phyloP scores from a whole-genome alignment of 2,797 vertebrate genomes.

The Moxostoma hubbsi region DNA sequence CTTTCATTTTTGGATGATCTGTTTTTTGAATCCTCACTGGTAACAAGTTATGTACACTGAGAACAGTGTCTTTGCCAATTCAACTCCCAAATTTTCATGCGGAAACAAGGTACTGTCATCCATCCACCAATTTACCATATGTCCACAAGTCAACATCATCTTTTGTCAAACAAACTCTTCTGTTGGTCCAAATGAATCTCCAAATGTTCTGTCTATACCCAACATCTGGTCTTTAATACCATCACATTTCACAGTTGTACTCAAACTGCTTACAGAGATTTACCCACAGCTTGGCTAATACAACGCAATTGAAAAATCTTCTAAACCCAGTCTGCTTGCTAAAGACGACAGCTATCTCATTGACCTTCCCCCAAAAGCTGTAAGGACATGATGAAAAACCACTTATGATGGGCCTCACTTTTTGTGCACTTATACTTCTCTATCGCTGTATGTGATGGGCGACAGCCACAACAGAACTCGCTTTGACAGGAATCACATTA shows the following conservation, averaged over 20 bases:
- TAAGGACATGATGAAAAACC: slow-evolving; percentile 48
- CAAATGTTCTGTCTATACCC: neutral
- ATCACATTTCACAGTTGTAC: neutral
- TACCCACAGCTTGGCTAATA: slow-evolving; percentile 1
- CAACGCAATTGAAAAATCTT: neutral
- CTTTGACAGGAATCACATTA: slow-evolving; percentile 49
- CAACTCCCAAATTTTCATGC: neutral
- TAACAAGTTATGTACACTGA: neutral
- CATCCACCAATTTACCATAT: neutral
- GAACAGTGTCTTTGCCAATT: neutral
- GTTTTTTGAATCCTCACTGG: slow-evolving; percentile 2
- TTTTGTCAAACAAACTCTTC: slow-evolving; percentile 27
- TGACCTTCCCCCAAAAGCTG: slow-evolving; percentile 26
- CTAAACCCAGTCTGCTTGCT: neutral
- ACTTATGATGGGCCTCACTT: slow-evolving; percentile 43
- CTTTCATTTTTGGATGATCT: neutral
- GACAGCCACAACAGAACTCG: slow-evolving; percentile 29
- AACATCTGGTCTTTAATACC: slow-evolving; percentile 32
- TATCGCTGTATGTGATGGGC: slow-evolving; percentile 15
- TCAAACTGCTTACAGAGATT: neutral
- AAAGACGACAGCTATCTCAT: slow-evolving; percentile 14
- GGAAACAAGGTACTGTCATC: neutral
- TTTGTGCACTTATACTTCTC: slow-evolving; percentile 30
- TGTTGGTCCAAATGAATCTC: neutral
- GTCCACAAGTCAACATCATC: slow-evolving; percentile 8